Evolutionary conservation across 1,140 invertebrate species (phyloP).

Genomic region (Anastrepha obliqua): DNA sequence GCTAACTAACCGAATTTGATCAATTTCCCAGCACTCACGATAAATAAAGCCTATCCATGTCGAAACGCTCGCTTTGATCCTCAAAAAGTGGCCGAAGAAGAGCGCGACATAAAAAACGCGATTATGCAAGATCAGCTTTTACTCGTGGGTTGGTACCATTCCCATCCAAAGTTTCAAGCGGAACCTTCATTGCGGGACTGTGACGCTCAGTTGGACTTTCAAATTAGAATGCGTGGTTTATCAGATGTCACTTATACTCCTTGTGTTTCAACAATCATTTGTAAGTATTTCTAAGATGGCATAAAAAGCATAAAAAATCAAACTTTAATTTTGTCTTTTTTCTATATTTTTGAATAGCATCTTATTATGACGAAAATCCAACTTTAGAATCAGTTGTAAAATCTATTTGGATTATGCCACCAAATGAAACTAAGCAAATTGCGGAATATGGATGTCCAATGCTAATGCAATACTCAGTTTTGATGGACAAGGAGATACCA

Average conservation of each 20-base stretch:
- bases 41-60: constrained; percentile 93
- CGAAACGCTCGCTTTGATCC: constrained; percentile 87
- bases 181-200: constrained; percentile 93
- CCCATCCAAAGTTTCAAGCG: constrained; percentile 91
- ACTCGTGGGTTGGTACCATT: constrained; percentile 96
- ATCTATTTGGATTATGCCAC: constrained; percentile 95
- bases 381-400: constrained; percentile 87
- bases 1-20: no score
- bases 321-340: neutral
- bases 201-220: constrained; percentile 94
- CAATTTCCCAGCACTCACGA: constrained; percentile 79
- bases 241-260: constrained; percentile 93
- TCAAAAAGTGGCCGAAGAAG: constrained; percentile 82
- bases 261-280: constrained; percentile 93
- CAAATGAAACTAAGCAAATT: constrained; percentile 90
- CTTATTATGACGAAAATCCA: constrained; percentile 87
- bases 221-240: constrained; percentile 94
- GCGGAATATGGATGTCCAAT: constrained; percentile 92
- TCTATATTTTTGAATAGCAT: constrained; percentile 78
- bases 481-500: constrained; percentile 88
- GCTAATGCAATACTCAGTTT: constrained; percentile 88
- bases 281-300: constrained; percentile 76
- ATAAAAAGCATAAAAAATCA: neutral
- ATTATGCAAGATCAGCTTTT: constrained; percentile 88
- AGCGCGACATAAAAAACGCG: constrained; percentile 86